A percentile compares a stretch with the other conserved stretches of the same genome.
Conservation (phyloP, 1,140 invertebrate species). For the Conus betulinus region DNA sequence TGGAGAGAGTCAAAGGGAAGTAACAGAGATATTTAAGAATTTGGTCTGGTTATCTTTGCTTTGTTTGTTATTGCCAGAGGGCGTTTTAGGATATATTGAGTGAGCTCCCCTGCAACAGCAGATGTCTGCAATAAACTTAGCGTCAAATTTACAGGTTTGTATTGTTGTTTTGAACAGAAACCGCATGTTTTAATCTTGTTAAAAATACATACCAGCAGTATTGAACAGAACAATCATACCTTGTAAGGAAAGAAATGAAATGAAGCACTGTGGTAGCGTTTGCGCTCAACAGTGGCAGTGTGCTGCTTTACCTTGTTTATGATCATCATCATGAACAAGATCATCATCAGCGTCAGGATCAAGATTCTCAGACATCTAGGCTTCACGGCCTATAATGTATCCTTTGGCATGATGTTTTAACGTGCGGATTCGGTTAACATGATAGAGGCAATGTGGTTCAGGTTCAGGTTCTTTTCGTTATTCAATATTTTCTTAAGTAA, state of each 20-base stretch:
- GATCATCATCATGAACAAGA: no score
- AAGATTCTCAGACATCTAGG: no score
- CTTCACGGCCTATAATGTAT: no score
- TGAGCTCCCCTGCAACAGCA: slow-evolving; percentile 29
- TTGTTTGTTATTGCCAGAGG: slow-evolving; percentile 31
- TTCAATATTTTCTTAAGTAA: no score
- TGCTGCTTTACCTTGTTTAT: no score
- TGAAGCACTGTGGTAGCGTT: not conserved
- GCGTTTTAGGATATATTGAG: slow-evolving; percentile 16
- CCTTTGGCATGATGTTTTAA: no score
- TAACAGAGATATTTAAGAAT: not conserved
- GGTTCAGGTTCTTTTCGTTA: no score
- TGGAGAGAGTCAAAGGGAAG: not conserved
- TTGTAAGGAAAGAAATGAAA: not conserved
- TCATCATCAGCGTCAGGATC: no score
- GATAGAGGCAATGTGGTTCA: no score
- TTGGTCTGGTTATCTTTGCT: not conserved
- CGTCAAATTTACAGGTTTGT: not conserved
- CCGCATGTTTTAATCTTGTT: not conserved
- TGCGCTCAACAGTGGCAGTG: not conserved
- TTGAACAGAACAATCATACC: not conserved
- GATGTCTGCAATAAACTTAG: slow-evolving; percentile 28
- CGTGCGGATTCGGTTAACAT: no score
- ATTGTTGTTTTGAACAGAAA: not conserved
- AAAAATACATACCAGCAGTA: not conserved